These are phyloP conservation scores for Drosophila nasuta DNA, from an alignment of 1,140 invertebrate genomes.

Conservation along the genomic window DNA sequence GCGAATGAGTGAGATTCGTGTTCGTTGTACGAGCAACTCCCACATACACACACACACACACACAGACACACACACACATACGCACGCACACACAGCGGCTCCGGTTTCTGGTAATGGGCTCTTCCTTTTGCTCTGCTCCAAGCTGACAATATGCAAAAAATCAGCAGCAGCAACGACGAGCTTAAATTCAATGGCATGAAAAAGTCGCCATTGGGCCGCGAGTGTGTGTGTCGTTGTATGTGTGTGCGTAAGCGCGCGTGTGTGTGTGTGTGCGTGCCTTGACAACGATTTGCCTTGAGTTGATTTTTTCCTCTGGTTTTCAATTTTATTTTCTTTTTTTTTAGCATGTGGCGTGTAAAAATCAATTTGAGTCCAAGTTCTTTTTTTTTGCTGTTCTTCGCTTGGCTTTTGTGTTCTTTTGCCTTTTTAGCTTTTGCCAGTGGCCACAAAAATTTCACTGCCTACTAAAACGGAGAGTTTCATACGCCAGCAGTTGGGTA, in stretches of 20 bases:
- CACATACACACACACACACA: conserved; percentile 76
- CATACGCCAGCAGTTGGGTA: conserved; percentile 59
- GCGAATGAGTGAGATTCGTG: conserved; percentile 40
- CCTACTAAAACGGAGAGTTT: conserved; percentile 29
- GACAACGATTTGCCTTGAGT: conserved; percentile 47
- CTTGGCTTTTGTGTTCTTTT: not conserved
- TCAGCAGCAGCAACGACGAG: conserved; percentile 38
- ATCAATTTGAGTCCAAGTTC: conserved; percentile 63
- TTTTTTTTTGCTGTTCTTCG: not conserved
- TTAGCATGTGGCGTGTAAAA: conserved; percentile 57
- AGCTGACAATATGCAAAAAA: conserved; percentile 59
- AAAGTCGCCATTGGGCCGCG: conserved; percentile 45
- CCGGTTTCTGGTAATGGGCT: conserved; percentile 18
- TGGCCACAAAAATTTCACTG: conserved; percentile 50
- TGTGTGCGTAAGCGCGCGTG: conserved; percentile 9
- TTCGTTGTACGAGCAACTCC: conserved; percentile 60
- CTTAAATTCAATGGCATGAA: conserved; percentile 58
- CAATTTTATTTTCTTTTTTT: conserved; percentile 32
- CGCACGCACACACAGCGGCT: conserved; percentile 8
- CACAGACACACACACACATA: conserved; percentile 35
- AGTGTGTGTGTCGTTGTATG: not conserved
- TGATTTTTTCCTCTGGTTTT: conserved; percentile 18
- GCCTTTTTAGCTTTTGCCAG: conserved; percentile 13
- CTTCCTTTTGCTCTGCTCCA: conserved; percentile 4
- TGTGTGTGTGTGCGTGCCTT: conserved; percentile 31